Base-by-base conservation (phyloP, 2,113 vertebrate species). In the Girardinichthys multiradiatus region DNA sequence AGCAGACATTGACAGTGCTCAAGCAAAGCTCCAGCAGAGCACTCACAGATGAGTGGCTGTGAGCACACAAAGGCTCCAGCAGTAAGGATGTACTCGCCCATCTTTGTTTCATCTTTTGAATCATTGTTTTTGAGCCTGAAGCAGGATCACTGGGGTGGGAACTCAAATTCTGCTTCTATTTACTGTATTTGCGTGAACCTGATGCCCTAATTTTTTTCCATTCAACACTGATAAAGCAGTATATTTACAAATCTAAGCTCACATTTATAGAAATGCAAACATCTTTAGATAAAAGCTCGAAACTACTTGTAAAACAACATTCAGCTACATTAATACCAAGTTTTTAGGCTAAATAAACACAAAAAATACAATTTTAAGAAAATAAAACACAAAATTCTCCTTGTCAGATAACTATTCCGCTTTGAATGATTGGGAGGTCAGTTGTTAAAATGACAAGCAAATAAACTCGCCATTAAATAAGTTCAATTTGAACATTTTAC, bases 101-200 rank as follows among this genome's bases (percentile, higher is more conserved):
- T 79, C 82, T 97, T 95, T 95, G 92, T 59, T 88, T 84, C 78
- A 82, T 88, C 83, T 86, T 82, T 83, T 83, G 74, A 76, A 86
- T 79, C 72, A 68, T 69, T 81, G 76, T 66, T 37, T 27, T 59
- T 37, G 57, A 75, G 63, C 73, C 73, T 65, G 26, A 57, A 76
- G 71, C 60, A 63, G 58, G 73, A 78, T 73, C 31, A 30, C 62
- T 57, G 70, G 54, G 33, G 31, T 42, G 68, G 65, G 61, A 76
- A 81, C 48, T 70, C 57, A 79, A 83, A 84, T 70, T 71, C 68
- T 72, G 63, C 73, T 28, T 68, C 33, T 26, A 72, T 77, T 80
- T 81, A 75, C 33, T 70, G 57, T 66, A 72, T 68, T 66, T 70
- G 48, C 63, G 35, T 76, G 26, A 72, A 78, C 77, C 28, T 64